Percentiles rank a stretch among this genome's conserved stretches.
Evolutionary conservation across 2,113 vertebrate genomes (phyloP).

Genomic region (Lonchura striata): DNA sequence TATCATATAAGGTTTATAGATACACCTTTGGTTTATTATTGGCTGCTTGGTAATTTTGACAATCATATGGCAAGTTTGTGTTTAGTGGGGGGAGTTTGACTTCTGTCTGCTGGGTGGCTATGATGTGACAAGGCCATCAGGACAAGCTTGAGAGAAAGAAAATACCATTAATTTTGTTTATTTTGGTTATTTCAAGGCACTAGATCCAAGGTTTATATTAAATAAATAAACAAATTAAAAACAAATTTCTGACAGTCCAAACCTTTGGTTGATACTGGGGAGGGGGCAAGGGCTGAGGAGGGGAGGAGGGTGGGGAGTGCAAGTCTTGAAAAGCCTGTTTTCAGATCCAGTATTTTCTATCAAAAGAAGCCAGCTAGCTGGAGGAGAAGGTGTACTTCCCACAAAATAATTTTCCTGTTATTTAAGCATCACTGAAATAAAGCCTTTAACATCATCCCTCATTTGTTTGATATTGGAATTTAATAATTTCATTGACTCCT

Average conservation of each 20-base stretch:
- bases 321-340: neutral
- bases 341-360: neutral
- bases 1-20: neutral
- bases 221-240: neutral
- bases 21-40: neutral
- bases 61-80: neutral
- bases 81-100: neutral
- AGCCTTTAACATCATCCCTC: neutral
- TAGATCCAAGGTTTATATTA: neutral
- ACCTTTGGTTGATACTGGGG: neutral
- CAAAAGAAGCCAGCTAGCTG: neutral
- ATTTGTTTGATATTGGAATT: neutral
- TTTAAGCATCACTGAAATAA: neutral
- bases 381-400: neutral
- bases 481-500: neutral
- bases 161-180: neutral
- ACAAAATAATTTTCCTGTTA: neutral
- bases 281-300: rapidly evolving
- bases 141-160: neutral
- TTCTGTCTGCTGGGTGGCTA: neutral
- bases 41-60: neutral
- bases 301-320: neutral
- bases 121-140: neutral
- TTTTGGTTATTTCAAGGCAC: neutral
- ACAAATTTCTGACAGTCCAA: neutral